Evolutionary conservation across 2,888 invertebrate species (phyloP), one percentile per base, ranked within the genome.

Genomic region (Mythimna albipuncta): DNA sequence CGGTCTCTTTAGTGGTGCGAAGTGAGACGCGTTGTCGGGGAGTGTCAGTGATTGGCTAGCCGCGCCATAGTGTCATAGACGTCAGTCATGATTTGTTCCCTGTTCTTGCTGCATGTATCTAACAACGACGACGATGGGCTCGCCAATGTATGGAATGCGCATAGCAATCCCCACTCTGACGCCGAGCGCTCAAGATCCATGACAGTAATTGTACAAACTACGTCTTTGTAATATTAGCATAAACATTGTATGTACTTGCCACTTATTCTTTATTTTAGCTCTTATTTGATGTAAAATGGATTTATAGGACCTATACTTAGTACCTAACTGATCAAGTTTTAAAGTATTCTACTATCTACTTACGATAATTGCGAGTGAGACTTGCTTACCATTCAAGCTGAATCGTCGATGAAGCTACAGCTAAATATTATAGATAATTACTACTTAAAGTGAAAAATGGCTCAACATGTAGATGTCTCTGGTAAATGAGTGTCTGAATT

Each of bases 391-490:
- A 57, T n/a, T 52, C n/a, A 52, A 52, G 52, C 35, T 35, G 57
- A 10, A 10, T 32, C 32, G 35, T 38, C 19, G 61, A 38, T 59
- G n/a, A 11, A n/a, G 35, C 7, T 16, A 16, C 47, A 19, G 5
- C 4, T 38, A 11, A 35, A 11, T 10, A 21, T 47, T 67, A 35
- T 55, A 77, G 9, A 13, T 50, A 76, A 16, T 57, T 47, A 2
- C 52, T 64, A 50, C 19, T 35, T 80, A 64, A 5, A 9, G 16
- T 69, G 21, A 11, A 58, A n/a, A 62, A 35, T 26, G 54, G 21
- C 13, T 68, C 38, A 91, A 84, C 91, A 91, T 2, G 84, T 87
- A 5, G 91, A 89, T 44, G 91, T 89, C 65, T 90, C 87, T 38
- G 89, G 79, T 64, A 85, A 77, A 72, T 88, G 85, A 32, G 68